Evolutionary conservation across 1,140 invertebrate species (phyloP), one percentile per base, ranked within the genome.

Genomic region (Stenopsyche tienmushanensis): DNA sequence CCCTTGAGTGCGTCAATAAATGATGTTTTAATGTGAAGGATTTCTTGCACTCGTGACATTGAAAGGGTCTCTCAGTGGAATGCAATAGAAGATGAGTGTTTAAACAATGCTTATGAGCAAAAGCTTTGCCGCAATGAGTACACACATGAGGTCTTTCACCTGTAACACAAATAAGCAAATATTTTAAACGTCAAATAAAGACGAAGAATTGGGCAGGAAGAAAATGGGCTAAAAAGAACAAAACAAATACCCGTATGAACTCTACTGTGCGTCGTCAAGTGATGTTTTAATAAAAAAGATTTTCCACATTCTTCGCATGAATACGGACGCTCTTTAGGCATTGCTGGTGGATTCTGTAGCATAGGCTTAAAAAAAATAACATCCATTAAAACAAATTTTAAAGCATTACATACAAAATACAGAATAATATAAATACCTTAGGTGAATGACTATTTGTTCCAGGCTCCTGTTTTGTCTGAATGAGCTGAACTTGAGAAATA

Each of bases 41-140:
- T 78, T 92, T 93, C 77, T 91, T 92, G 80, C 91, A 94, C 77
- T 92, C 88, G 58, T 86, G 83, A 76, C 91, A 94, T 72, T 90
- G 85, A 77, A 90, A 93, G 5, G 91, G 90, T 67, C 90, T 81
- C 57, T 92, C 89, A 2, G 89, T 88, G 25, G 89, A 91, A 75
- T 93, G 91, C 39, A 92, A 78, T 62, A 91, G 74, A 29, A 91
- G 77, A 78, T 93, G 91, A 9, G 90, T 92, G 75, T 90, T 90
- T 50, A 92, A 82, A 77, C 89, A 91, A 74, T 91, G 90, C 77
- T 91, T 92, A 72, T 91, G 84, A 21, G 90, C 90, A 77, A 94
- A 94, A 63, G 87, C 90, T 73, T 93, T 93, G 42, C 90, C 90
- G 77, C 92, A 94, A 73, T 92, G 89, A 25, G 86, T 83, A 76